phyloP scores from a whole-genome alignment of 2,888 invertebrate genomes.

The Amblyjoppa fuscipennis region DNA sequence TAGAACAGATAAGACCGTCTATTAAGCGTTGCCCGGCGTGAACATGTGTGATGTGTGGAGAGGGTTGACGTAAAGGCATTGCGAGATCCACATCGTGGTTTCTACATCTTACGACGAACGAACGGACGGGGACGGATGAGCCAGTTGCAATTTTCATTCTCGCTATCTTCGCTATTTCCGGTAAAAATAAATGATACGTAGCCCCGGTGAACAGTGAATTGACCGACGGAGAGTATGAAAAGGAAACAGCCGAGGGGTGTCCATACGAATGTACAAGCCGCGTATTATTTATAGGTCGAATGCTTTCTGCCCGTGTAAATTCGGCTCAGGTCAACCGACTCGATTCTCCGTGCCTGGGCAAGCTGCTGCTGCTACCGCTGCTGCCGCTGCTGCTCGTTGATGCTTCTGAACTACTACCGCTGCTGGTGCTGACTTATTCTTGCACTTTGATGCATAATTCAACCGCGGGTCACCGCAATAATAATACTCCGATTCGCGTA shows the following conservation, averaged over 20 bases:
- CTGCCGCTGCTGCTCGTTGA: slow-evolving; percentile 36
- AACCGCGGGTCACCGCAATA: slow-evolving; percentile 68
- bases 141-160: slow-evolving; percentile 41
- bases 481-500: slow-evolving; percentile 65
- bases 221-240: slow-evolving; percentile 56
- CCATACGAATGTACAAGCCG: slow-evolving; percentile 66
- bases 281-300: slow-evolving; percentile 69
- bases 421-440: slow-evolving; percentile 63
- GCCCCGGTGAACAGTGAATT: slow-evolving; percentile 67
- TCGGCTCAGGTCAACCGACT: slow-evolving; percentile 67
- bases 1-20: not conserved
- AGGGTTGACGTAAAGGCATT: not conserved
- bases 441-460: slow-evolving; percentile 68
- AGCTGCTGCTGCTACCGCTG: slow-evolving; percentile 31
- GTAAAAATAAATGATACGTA: slow-evolving; percentile 66
- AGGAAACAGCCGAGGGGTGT: slow-evolving; percentile 61
- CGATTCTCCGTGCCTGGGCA: slow-evolving; percentile 68
- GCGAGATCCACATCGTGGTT: not conserved
- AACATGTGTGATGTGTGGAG: not conserved
- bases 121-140: too few relatives aligned
- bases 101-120: not conserved
- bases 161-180: slow-evolving; percentile 56
- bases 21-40: not conserved
- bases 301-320: slow-evolving; percentile 68
- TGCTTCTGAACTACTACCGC: slow-evolving; percentile 37